Percentiles rank a stretch among this genome's conserved stretches.
phyloP scores from a whole-genome alignment of 2,888 invertebrate genomes.

The Shargacucullia verbasci region DNA sequence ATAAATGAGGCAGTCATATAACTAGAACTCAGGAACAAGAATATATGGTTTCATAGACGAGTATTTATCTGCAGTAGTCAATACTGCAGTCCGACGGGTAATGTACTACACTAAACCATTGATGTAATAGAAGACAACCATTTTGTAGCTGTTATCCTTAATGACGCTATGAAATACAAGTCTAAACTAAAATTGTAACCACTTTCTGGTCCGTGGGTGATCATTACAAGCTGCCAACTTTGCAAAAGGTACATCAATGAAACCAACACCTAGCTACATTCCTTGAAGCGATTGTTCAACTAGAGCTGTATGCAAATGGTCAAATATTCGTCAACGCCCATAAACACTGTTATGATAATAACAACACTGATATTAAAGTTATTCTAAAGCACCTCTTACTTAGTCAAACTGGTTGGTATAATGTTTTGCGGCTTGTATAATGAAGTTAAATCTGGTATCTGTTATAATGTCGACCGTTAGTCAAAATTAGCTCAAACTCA shows the following conservation, averaged over 20 bases:
- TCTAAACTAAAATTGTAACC: constrained; percentile 12
- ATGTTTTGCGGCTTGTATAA: constrained; percentile 20
- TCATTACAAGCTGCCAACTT: constrained; percentile 19
- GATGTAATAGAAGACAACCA: constrained; percentile 19
- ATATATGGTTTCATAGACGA: constrained; percentile 3
- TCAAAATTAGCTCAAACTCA: not conserved
- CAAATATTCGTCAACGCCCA: constrained; percentile 61
- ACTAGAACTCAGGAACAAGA: too few relatives aligned
- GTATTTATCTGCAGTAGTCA: constrained; percentile 2
- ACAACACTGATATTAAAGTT: constrained; percentile 41
- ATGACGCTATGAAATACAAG: constrained; percentile 23
- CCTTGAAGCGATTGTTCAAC: constrained; percentile 63
- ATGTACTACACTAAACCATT: constrained; percentile 1
- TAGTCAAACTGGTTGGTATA: constrained; percentile 39
- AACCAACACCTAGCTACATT: constrained; percentile 50
- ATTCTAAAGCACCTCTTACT: constrained; percentile 43
- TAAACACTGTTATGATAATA: constrained; percentile 49
- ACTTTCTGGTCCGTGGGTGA: constrained; percentile 10
- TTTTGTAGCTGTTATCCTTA: constrained; percentile 28
- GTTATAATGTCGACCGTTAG: constrained; percentile 1
- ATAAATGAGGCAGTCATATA: too few relatives aligned
- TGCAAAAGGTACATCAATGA: constrained; percentile 33
- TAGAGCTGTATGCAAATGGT: constrained; percentile 59
- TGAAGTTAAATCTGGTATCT: constrained; percentile 17
- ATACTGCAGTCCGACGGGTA: not conserved